These are phyloP conservation scores for Acipenser ruthenus DNA, from an alignment of 2,797 vertebrate species.

Conservation along the genomic window DNA sequence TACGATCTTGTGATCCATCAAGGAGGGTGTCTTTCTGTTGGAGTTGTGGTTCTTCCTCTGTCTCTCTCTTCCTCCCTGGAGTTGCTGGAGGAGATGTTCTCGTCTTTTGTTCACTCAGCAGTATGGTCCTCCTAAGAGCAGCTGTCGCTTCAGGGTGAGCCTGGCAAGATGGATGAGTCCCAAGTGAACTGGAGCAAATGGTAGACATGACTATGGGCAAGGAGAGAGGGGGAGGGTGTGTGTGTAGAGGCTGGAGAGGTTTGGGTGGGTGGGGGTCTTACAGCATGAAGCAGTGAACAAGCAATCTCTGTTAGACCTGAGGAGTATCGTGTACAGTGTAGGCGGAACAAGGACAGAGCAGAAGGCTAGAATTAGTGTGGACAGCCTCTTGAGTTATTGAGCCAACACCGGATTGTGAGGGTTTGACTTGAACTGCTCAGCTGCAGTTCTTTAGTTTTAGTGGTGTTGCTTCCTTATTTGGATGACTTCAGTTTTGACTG, in stretches of 20 bases:
- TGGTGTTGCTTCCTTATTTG: background rate
- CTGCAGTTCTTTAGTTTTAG: too few relatives aligned
- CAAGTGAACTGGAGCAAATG: conserved; percentile 94
- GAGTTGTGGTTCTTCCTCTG: conserved; percentile 42
- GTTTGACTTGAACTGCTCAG: background rate
- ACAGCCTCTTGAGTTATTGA: background rate
- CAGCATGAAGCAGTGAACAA: conserved; percentile 51
- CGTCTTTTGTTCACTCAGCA: conserved; percentile 63
- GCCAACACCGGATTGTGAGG: background rate
- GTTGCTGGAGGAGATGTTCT: conserved; percentile 61
- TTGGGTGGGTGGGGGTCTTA: conserved; percentile 27
- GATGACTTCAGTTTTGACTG: background rate
- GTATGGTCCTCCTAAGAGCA: conserved; percentile 77
- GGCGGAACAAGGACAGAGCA: conserved; percentile 43
- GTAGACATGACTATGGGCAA: conserved; percentile 78
- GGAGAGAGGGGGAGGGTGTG: conserved; percentile 48
- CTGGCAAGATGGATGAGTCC: conserved; percentile 92
- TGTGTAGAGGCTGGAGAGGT: conserved; percentile 7
- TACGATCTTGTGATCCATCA: background rate
- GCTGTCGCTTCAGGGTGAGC: conserved; percentile 86
- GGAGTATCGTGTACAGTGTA: conserved; percentile 54
- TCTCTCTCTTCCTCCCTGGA: conserved; percentile 38
- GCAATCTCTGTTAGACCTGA: conserved; percentile 66
- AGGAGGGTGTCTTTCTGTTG: conserved; percentile 10
- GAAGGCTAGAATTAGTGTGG: background rate